Evolutionary conservation across 2,888 invertebrate genomes (phyloP).

Genomic region (Julus scandinavius): DNA sequence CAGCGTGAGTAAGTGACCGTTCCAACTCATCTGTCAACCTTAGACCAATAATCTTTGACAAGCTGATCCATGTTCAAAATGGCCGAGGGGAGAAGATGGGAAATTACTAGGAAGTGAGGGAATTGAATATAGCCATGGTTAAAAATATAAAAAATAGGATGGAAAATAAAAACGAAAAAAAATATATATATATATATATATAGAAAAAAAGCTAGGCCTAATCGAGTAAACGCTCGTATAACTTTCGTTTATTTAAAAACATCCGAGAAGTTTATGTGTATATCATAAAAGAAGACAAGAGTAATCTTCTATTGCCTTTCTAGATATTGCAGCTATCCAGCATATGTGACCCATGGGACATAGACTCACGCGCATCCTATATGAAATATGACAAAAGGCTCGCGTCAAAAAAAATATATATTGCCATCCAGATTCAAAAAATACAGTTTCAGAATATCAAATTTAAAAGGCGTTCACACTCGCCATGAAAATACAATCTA

Average conservation of each 20-base stretch:
- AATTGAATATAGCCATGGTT: background rate
- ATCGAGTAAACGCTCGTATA: conserved; percentile 39
- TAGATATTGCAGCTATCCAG: conserved; percentile 1
- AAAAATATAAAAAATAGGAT: conserved; percentile 37
- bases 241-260: conserved; percentile 46
- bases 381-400: conserved; percentile 49
- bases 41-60: conserved; percentile 45
- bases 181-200: no score
- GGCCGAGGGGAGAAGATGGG: conserved; percentile 12
- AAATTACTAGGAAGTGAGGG: conserved; percentile 1
- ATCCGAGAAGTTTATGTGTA: conserved; percentile 40
- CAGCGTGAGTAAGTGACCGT: conserved; percentile 43
- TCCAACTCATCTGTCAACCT: conserved; percentile 45
- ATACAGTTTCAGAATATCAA: conserved; percentile 31
- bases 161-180: conserved; percentile 44
- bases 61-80: conserved; percentile 43
- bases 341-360: conserved; percentile 47
- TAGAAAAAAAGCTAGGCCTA: conserved; percentile 8
- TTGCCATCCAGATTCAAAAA: conserved; percentile 30
- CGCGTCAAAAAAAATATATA: conserved; percentile 11
- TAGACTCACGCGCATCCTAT: background rate
- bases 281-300: conserved; percentile 52
- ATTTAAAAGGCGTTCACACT: background rate
- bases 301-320: conserved; percentile 19
- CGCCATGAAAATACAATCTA: background rate